These are phyloP conservation scores for Leptestheria dahalacensis DNA, from an alignment of 1,140 invertebrate genomes.

Conservation along the genomic window DNA sequence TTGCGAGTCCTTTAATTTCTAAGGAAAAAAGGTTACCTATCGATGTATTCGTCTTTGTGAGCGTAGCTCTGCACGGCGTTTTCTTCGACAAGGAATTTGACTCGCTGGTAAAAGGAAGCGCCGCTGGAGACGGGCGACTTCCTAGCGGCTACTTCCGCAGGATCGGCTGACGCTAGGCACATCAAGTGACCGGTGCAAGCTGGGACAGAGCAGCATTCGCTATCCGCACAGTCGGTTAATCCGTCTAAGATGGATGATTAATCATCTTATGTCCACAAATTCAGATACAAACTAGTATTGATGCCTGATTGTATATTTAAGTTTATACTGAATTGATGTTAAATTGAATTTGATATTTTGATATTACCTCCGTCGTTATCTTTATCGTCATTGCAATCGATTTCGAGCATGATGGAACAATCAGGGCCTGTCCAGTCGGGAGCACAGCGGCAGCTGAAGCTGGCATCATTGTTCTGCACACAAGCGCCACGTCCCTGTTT, in stretches of 20 bases:
- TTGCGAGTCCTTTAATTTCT: background rate
- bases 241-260: conserved; percentile 71
- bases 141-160: conserved; percentile 79
- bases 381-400: conserved; percentile 79
- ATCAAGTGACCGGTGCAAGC: conserved; percentile 77
- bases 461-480: conserved; percentile 49
- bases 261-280: too few species aligned
- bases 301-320: too few species aligned
- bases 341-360: background rate
- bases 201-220: conserved; percentile 69
- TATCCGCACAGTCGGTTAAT: conserved; percentile 92
- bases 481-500: conserved; percentile 57
- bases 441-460: conserved; percentile 75
- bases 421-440: conserved; percentile 80
- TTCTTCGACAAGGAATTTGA: conserved; percentile 96
- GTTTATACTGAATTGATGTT: background rate
- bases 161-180: conserved; percentile 87
- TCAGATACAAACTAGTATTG: too few species aligned
- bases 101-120: conserved; percentile 83
- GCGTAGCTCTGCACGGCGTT: conserved; percentile 96
- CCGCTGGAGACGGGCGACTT: conserved; percentile 83
- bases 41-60: conserved; percentile 89
- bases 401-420: conserved; percentile 78
- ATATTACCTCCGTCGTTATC: conserved; percentile 69
- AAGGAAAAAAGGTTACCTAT: conserved; percentile 61